Conservation (phyloP, 1,140 invertebrate species). For the Aphaenogaster rudis region DNA sequence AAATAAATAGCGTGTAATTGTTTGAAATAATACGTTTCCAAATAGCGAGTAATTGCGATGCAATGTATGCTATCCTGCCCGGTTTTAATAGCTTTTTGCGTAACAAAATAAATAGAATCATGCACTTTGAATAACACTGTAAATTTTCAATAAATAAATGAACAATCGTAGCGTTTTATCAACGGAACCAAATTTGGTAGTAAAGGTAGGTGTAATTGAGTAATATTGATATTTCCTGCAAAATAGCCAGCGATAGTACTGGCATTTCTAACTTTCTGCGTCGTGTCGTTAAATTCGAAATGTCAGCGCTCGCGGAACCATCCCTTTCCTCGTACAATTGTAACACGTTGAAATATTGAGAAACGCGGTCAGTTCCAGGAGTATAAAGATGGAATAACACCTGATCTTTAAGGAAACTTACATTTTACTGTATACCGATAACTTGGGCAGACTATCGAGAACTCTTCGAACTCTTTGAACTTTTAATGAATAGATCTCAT, state of each 20-base stretch:
- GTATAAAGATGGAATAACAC: background rate
- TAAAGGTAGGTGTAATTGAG: background rate
- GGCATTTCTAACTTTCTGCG: too few relatives aligned
- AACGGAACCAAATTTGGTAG: background rate
- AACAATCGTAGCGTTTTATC: background rate
- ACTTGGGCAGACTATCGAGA: conserved; percentile 27
- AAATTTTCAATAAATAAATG: conserved; percentile 1
- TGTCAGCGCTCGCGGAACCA: background rate
- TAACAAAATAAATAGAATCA: conserved; percentile 1
- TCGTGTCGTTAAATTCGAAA: background rate
- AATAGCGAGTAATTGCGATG: background rate
- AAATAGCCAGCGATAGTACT: background rate
- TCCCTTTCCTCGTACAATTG: background rate
- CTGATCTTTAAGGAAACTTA: conserved; percentile 27
- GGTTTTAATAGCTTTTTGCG: conserved; percentile 20
- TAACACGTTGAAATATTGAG: background rate
- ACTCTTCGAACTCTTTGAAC: conserved; percentile 35
- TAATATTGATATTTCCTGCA: background rate
- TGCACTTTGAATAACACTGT: background rate
- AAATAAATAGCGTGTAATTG: conserved; percentile 24
- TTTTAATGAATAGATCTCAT: conserved; percentile 63
- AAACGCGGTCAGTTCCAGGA: background rate
- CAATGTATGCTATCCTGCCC: background rate
- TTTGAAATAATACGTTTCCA: conserved; percentile 36
- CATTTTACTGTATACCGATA: conserved; percentile 45